Evolutionary conservation across 2,113 vertebrate species (phyloP), one percentile per base, ranked within the genome.

Genomic region (Thomomys bottae): DNA sequence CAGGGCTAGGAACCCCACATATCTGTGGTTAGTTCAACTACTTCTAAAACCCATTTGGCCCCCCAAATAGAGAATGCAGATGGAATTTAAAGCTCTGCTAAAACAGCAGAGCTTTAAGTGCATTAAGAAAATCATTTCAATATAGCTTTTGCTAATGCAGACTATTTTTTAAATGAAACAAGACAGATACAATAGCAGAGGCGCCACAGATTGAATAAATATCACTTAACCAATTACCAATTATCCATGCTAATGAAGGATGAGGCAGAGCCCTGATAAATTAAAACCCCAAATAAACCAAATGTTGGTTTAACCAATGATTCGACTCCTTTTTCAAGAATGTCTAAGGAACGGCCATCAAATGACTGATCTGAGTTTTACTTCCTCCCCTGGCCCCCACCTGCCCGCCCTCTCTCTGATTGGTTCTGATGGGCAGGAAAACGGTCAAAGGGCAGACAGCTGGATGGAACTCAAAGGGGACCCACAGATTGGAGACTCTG

Each of bases 381-480:
- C 95, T 88, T 92, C 82, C 92, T 79, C 23, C 12, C 82, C 91
- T 91, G 84, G 70, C 88, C 81, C 92, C 95, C 96, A 93, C 94
- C 96, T 96, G 93, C 93, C 93, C 92, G 94, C 83, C 82, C 96
- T 92, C 92, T 61, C 96, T 92, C 92, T 61, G 72, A 94, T 92
- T 86, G 63, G 76, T 90, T 94, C 93, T 96, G 90, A 96, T 84
- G 76, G 93, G 95, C 88, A 71, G 93, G 86, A 81, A 75, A 32
- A 20, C 0, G 90, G 95, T 97, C 96, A 97, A 95, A 97, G 96
- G 95, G 95, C 95, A 97, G 96, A 96, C 96, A 96, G 96, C 95
- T 96, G 96, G 94, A 95, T 94, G 90, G 92, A 90, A 88, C 90
- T 95, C 96, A 95, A 93, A 96, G 83, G 87, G 73, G 42, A 92